Conservation (phyloP, 2,113 vertebrate species). For the Paradoxurus hermaphroditus region DNA sequence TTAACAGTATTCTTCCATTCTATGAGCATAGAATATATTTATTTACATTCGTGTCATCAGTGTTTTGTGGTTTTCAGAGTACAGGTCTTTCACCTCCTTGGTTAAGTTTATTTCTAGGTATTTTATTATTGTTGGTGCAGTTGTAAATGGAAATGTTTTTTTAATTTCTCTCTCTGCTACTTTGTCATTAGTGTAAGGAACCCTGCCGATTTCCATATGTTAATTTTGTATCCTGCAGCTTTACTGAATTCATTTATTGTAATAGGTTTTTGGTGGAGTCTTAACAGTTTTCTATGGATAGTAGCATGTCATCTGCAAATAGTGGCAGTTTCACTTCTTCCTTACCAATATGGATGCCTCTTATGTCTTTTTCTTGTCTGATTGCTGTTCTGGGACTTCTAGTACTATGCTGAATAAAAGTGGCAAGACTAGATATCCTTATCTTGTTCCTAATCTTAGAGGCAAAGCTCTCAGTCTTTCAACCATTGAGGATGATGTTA, state of each 20-base stretch:
- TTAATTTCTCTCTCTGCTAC: background rate
- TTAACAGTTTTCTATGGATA: background rate
- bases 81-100: background rate
- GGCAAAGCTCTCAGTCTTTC: background rate
- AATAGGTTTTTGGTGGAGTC: background rate
- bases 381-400: background rate
- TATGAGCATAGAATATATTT: background rate
- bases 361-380: background rate
- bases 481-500: background rate
- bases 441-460: background rate
- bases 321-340: background rate
- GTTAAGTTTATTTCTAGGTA: background rate
- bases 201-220: background rate
- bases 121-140: background rate
- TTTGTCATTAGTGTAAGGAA: background rate
- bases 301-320: background rate
- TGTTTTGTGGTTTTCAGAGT: background rate
- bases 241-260: background rate
- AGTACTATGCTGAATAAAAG: background rate
- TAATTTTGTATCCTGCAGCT: background rate
- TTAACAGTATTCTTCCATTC: background rate
- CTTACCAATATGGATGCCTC: background rate
- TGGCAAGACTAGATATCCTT: background rate
- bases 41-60: background rate
- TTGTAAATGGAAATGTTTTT: background rate